A percentile compares a stretch with the other conserved stretches of the same genome.
Conservation (phyloP, 2,113 vertebrate genomes). For the Chrysemys picta region DNA sequence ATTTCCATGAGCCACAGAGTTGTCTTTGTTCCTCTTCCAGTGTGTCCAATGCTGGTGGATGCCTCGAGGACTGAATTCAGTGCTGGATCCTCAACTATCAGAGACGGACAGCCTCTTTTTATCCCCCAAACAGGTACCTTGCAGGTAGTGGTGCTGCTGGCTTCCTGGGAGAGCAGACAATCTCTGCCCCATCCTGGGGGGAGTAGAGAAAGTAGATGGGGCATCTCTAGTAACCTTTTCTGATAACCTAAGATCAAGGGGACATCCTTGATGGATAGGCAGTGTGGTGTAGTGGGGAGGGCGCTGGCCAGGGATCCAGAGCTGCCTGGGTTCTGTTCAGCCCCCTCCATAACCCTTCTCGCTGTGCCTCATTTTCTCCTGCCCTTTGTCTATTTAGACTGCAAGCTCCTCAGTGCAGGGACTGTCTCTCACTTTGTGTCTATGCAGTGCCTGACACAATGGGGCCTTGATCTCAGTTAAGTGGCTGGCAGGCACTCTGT, state of each 20-base stretch:
- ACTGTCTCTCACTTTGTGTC: background rate
- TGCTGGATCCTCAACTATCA: background rate
- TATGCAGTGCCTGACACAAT: background rate
- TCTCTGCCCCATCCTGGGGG: background rate
- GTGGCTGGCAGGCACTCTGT: background rate
- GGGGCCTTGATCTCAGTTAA: background rate
- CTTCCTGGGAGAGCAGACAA: background rate
- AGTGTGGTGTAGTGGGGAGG: background rate
- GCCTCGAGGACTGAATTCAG: background rate
- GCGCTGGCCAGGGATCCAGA: background rate
- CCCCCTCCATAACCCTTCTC: background rate
- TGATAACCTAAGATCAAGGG: background rate
- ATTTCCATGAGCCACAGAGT: background rate
- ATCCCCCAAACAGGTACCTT: background rate
- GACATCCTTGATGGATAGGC: background rate
- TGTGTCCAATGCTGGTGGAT: background rate
- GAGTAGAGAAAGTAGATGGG: background rate
- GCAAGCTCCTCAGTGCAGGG: background rate
- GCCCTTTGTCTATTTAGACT: background rate
- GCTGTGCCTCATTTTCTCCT: background rate
- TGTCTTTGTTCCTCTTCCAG: background rate
- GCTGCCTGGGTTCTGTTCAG: background rate
- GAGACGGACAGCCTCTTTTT: background rate
- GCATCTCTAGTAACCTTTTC: background rate
- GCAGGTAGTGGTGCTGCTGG: background rate